Conservation (phyloP, 2,113 vertebrate species). For the Gnathochromis pfefferi region DNA sequence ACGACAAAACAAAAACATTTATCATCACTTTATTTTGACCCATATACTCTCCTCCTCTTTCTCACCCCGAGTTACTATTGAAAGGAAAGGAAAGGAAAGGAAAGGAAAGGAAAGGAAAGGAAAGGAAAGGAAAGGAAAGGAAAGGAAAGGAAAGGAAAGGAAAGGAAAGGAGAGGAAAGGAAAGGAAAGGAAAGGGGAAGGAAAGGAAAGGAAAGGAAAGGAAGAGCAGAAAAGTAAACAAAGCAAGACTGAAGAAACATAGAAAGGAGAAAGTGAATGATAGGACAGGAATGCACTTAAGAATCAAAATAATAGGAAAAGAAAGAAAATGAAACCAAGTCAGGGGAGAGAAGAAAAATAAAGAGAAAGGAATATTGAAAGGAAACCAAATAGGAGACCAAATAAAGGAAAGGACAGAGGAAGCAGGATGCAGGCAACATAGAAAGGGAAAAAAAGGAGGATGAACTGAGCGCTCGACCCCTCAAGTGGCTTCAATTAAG, state of each 20-base stretch:
- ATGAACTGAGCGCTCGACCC: conserved; percentile 11
- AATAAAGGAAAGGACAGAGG: not conserved
- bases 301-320: not conserved
- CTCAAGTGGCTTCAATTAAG: conserved; percentile 53
- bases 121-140: too few species aligned
- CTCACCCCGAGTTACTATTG: not conserved
- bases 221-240: not conserved
- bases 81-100: not conserved
- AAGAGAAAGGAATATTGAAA: not conserved
- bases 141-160: too few species aligned
- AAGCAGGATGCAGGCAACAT: not conserved
- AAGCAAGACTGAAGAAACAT: not conserved
- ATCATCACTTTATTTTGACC: accelerated
- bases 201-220: not conserved
- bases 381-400: not conserved
- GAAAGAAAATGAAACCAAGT: not conserved
- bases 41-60: not conserved
- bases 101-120: too few species aligned
- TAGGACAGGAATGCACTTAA: not conserved
- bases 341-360: not conserved
- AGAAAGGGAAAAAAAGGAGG: not conserved
- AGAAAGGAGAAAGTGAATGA: not conserved
- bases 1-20: not conserved
- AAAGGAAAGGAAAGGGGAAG: too few species aligned
- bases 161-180: too few species aligned